Evolutionary conservation across 1,140 invertebrate species (phyloP).

Genomic region (Drosophila ercepeae): DNA sequence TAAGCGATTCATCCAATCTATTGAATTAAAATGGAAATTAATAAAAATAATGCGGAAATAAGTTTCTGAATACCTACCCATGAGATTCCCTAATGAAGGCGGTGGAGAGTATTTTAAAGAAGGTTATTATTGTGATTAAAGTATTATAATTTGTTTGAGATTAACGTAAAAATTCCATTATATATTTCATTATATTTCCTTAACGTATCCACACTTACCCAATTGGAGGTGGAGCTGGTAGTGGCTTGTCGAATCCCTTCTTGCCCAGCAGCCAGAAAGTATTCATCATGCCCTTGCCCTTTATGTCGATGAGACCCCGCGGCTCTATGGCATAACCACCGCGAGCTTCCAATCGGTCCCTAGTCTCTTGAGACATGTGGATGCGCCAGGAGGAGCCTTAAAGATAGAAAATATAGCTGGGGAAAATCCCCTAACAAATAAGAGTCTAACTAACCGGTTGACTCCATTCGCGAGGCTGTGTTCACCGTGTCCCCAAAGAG

Average conservation of each 20-base stretch:
- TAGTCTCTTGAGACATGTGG: constrained; percentile 91
- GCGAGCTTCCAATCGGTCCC: constrained; percentile 89
- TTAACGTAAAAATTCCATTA: too few relatives aligned
- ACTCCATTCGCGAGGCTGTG: constrained; percentile 95
- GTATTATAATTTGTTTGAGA: too few relatives aligned
- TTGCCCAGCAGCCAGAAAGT: constrained; percentile 96
- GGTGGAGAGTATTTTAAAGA: neutral
- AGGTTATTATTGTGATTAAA: neutral
- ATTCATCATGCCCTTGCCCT: constrained; percentile 95
- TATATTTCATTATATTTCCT: too few relatives aligned
- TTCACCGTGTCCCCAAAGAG: constrained; percentile 97
- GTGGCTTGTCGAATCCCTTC: constrained; percentile 93
- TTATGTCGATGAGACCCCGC: constrained; percentile 92
- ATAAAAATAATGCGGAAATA: neutral
- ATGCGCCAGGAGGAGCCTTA: constrained; percentile 92
- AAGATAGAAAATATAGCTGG: neutral
- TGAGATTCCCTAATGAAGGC: constrained; percentile 66
- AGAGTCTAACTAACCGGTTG: constrained; percentile 87
- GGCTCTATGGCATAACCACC: constrained; percentile 92
- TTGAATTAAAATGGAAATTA: neutral
- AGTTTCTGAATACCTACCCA: constrained; percentile 59
- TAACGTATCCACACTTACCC: constrained; percentile 87
- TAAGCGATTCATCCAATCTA: constrained; percentile 87
- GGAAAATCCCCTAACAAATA: neutral
- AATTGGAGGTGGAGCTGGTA: constrained; percentile 91